Base-by-base conservation (phyloP, 2,113 vertebrate genomes). In the Forbesichthys agassizii region DNA sequence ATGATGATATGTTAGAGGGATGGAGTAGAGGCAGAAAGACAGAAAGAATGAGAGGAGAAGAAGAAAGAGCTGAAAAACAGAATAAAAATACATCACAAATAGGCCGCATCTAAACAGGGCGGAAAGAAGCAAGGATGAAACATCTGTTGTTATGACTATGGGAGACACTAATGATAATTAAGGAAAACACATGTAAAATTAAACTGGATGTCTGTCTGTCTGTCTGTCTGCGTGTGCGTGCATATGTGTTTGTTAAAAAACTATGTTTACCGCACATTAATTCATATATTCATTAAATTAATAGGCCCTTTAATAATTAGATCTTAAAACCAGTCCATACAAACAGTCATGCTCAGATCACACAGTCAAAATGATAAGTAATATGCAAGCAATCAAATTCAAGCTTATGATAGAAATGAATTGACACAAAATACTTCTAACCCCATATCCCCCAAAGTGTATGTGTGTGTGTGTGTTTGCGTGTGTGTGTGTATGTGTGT, bases 391-490 rank as follows among this genome's bases (percentile, higher is more conserved):
- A 42, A 11, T 7, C 33, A 46, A 59, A 18, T 33, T 47, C n/a
- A 4, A 16, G 3, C 6, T 48, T 48, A 62, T 16, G 18, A 46
- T 47, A 61, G 46, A 51, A 3, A 64, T 12, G 61, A 69, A 69
- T 53, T 27, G n/a, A 54, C 42, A 27, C 52, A 11, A 61, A 7
- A 33, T 33, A n/a, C 65, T 33, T 74, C 81, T 71, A 84, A 88
- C 71, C 5, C n/a, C 18, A 80, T 76, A 70, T 55, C 20, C 52
- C 42, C 77, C 54, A 61, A 66, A 74, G 12, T 3, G 62, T 20
- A 51, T 65, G 65, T 74, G 48, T 62, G 69, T 75, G 47, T 33
- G 57, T 27, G 27, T 20, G 20, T 20, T 20, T 20, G 20, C 20
- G 20, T 20, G 20, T 20, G 20, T 20, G 1, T 20, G 20, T 20